Percentiles rank a stretch among this genome's conserved stretches.
Evolutionary conservation across 2,797 vertebrate genomes (phyloP).

Genomic region (Hippoglossus hippoglossus): DNA sequence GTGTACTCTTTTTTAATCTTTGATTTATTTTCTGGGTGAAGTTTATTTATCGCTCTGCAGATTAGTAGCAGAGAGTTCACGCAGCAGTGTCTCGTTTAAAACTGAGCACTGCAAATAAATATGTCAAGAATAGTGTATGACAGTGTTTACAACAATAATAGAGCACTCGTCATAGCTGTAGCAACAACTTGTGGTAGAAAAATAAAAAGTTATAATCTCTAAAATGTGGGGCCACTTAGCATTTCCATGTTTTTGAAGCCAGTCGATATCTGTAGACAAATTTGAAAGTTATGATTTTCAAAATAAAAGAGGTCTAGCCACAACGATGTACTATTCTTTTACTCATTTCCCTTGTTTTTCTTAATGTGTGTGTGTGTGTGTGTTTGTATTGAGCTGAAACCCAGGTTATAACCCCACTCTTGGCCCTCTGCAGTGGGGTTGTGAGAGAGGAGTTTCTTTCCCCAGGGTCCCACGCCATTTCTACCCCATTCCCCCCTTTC

Average conservation of each 20-base stretch:
- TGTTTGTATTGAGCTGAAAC: constrained; percentile 38
- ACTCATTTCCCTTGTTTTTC: not conserved
- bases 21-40: not conserved
- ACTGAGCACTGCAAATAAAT: not conserved
- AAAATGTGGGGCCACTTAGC: constrained; percentile 10
- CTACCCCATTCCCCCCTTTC: constrained; percentile 26
- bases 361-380: constrained; percentile 5
- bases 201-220: constrained; percentile 7
- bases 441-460: constrained; percentile 65
- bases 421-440: constrained; percentile 56
- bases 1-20: not conserved
- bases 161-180: constrained; percentile 4
- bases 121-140: not conserved
- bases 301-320: constrained; percentile 3
- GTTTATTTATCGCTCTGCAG: not conserved
- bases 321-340: not conserved
- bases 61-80: not conserved
- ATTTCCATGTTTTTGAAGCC: constrained; percentile 6
- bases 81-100: constrained; percentile 1
- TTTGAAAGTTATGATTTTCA: constrained; percentile 12
- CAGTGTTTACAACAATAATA: constrained; percentile 26
- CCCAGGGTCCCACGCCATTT: constrained; percentile 65
- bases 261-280: constrained; percentile 16
- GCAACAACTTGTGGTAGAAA: constrained; percentile 1
- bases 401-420: constrained; percentile 56